These are phyloP conservation scores for Sus scrofa DNA, from an alignment of 2,113 vertebrate species.

Conservation along the genomic window DNA sequence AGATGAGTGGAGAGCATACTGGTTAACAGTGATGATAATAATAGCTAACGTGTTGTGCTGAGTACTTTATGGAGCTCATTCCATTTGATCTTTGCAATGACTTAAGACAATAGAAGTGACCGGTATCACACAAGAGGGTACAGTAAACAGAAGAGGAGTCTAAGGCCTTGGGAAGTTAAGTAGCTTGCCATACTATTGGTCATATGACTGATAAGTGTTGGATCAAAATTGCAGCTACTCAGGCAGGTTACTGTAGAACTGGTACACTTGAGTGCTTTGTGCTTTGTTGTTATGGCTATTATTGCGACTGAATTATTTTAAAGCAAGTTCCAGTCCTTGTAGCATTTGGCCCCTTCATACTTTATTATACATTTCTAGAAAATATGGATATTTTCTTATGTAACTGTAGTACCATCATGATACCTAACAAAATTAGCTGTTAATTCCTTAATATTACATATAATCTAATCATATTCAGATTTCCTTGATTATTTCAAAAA, in stretches of 20 bases:
- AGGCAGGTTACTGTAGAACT: not conserved
- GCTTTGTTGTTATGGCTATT: not conserved
- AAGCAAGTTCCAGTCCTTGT: not conserved
- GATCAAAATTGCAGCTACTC: not conserved
- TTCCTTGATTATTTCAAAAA: not conserved
- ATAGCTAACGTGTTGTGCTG: not conserved
- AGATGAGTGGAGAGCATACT: not conserved
- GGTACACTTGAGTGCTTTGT: not conserved
- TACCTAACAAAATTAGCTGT: not conserved
- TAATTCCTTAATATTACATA: not conserved
- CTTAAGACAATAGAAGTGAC: not conserved
- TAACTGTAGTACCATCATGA: not conserved
- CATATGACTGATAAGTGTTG: not conserved
- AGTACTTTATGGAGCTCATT: not conserved
- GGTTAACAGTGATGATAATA: not conserved
- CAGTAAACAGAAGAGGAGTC: not conserved
- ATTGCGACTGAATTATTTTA: not conserved
- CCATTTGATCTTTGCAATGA: not conserved
- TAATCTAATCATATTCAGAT: not conserved
- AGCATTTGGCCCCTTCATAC: not conserved
- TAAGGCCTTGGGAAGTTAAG: not conserved
- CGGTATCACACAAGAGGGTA: not conserved
- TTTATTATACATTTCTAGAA: constrained; percentile 16
- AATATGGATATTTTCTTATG: not conserved
- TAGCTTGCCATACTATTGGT: not conserved